Evolutionary conservation across 2,797 vertebrate species (phyloP).

Genomic region (Ibycter americanus): DNA sequence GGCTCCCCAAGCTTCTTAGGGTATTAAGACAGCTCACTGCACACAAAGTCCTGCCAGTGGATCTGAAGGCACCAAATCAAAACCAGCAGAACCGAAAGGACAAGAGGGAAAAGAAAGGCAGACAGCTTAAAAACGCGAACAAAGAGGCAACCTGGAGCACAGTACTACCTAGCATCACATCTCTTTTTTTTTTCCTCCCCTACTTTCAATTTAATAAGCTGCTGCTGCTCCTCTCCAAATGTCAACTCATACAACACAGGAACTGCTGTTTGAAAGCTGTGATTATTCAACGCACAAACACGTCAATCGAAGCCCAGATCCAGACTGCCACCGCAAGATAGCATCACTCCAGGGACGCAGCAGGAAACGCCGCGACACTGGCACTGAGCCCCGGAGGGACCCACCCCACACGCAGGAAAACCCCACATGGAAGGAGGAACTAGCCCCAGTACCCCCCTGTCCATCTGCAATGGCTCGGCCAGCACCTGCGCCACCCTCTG

Average conservation of each 20-base stretch:
- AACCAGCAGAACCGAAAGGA: not conserved
- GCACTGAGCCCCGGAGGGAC: rapidly evolving
- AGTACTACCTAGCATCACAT: rapidly evolving
- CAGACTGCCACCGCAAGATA: not conserved
- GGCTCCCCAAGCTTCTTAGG: not conserved
- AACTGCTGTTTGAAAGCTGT: conserved; percentile 63
- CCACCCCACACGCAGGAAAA: rapidly evolving
- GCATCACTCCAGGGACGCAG: rapidly evolving
- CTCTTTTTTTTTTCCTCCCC: not conserved
- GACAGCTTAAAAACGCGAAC: not conserved
- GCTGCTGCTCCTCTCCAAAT: conserved; percentile 50
- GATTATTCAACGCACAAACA: conserved; percentile 58
- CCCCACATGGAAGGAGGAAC: rapidly evolving
- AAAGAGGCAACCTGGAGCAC: not conserved
- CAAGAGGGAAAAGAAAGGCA: not conserved
- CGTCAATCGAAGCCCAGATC: conserved; percentile 24
- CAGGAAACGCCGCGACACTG: not conserved
- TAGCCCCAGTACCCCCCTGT: rapidly evolving
- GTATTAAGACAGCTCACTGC: not conserved
- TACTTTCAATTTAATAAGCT: conserved; percentile 32
- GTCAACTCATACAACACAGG: conserved; percentile 37
- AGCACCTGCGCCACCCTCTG: not conserved
- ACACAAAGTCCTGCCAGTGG: not conserved
- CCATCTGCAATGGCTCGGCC: not conserved
- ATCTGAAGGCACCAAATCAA: rapidly evolving